These are phyloP conservation scores for Bugulina stolonifera DNA, from an alignment of 2,888 invertebrate species.

Conservation along the genomic window DNA sequence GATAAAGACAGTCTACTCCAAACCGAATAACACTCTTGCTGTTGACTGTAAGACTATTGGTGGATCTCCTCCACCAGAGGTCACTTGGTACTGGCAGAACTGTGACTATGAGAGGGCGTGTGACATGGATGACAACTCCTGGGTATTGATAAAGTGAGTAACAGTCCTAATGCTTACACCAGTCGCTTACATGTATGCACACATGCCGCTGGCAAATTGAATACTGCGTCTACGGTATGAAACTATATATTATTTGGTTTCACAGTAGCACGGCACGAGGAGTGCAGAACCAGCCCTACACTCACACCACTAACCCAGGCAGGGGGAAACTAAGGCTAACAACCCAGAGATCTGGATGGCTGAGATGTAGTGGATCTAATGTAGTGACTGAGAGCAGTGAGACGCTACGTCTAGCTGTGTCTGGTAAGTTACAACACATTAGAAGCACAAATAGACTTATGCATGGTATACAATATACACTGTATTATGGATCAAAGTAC, in stretches of 20 bases:
- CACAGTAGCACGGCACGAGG: neutral
- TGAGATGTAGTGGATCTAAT: neutral
- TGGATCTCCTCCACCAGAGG: constrained; percentile 29
- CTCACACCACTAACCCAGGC: neutral
- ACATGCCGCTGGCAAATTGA: too few species aligned
- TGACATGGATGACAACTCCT: neutral
- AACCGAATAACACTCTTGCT: neutral
- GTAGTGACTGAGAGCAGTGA: neutral
- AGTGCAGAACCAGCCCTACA: neutral
- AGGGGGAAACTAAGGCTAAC: neutral
- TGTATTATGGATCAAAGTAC: too few species aligned
- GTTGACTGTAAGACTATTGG: neutral
- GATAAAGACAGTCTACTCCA: neutral
- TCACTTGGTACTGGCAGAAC: constrained; percentile 33
- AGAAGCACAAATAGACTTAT: too few species aligned
- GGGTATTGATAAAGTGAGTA: neutral
- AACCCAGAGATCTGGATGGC: neutral
- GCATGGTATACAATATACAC: too few species aligned
- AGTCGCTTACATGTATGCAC: too few species aligned
- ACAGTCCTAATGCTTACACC: too few species aligned
- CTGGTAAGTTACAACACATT: neutral
- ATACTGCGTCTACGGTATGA: too few species aligned
- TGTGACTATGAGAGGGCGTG: constrained; percentile 30
- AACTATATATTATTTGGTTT: too few species aligned
- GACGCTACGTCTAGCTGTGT: neutral